Evolutionary conservation across 2,797 vertebrate genomes (phyloP).

Genomic region (Mus minutoides): DNA sequence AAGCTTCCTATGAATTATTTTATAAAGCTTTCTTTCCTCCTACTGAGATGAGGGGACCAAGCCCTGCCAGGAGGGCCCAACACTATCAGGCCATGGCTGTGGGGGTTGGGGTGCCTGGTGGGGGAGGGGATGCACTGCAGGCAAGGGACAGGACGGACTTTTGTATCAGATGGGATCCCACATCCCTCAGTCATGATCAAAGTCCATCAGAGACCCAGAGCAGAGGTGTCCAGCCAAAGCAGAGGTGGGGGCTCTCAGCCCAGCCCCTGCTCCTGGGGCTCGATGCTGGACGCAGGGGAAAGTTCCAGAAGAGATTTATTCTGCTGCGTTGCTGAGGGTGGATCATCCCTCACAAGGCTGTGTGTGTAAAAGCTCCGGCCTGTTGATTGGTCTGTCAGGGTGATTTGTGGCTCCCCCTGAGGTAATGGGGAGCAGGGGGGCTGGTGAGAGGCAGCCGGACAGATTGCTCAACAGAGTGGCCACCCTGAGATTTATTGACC

Average conservation of each 20-base stretch:
- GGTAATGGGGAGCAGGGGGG: constrained; percentile 84
- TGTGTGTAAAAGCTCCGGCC: constrained; percentile 81
- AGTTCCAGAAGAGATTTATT: constrained; percentile 87
- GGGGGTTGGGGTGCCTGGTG: constrained; percentile 82
- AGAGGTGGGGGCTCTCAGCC: not conserved
- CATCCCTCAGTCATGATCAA: constrained; percentile 94
- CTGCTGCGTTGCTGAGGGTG: constrained; percentile 76
- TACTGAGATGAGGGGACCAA: constrained; percentile 83
- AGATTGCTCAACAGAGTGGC: constrained; percentile 57
- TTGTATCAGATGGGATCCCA: constrained; percentile 92
- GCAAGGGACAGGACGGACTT: constrained; percentile 91
- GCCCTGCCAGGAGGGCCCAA: constrained; percentile 86
- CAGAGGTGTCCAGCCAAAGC: constrained; percentile 81
- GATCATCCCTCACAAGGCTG: constrained; percentile 86
- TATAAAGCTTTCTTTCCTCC: constrained; percentile 84
- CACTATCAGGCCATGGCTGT: constrained; percentile 90
- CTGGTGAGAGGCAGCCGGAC: constrained; percentile 70
- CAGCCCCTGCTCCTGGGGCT: not conserved
- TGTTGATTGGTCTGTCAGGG: constrained; percentile 92
- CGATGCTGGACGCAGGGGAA: constrained; percentile 53
- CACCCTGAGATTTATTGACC: constrained; percentile 84
- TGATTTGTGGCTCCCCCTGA: constrained; percentile 92
- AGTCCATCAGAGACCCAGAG: constrained; percentile 89
- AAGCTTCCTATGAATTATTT: constrained; percentile 92
- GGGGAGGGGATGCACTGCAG: constrained; percentile 87